These are phyloP conservation scores for Glyptemys insculpta DNA, from an alignment of 2,797 vertebrate genomes.

Conservation along the genomic window DNA sequence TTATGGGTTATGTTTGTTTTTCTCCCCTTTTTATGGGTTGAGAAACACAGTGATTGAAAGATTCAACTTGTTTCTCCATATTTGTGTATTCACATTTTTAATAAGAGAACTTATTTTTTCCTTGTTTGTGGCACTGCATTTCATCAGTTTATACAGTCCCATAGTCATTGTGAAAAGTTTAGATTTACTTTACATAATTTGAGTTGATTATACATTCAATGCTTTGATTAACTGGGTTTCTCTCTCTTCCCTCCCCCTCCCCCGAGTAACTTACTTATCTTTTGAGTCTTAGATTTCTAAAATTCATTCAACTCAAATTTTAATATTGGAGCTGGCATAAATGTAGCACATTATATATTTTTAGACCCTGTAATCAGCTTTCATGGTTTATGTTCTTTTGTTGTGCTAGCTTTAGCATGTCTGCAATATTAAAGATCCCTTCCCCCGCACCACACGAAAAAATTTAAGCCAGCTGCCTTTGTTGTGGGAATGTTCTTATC, in stretches of 20 bases:
- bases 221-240: neutral
- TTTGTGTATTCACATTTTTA: neutral
- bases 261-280: neutral
- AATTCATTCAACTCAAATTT: neutral
- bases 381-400: neutral
- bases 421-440: neutral
- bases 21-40: no score
- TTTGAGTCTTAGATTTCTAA: neutral
- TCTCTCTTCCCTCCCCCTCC: no score
- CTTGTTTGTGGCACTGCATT: neutral
- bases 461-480: neutral
- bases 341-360: neutral
- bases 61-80: neutral
- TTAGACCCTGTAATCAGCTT: neutral
- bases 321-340: neutral
- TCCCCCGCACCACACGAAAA: rapidly evolving
- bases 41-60: neutral
- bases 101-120: neutral
- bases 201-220: neutral
- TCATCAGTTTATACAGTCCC: neutral
- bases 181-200: neutral
- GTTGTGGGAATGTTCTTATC: rapidly evolving
- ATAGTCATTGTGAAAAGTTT: neutral
- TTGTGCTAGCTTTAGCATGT: neutral
- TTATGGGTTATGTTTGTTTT: neutral